These are phyloP conservation scores for Bos indicus DNA, from an alignment of 2,113 vertebrate genomes.

Conservation along the genomic window DNA sequence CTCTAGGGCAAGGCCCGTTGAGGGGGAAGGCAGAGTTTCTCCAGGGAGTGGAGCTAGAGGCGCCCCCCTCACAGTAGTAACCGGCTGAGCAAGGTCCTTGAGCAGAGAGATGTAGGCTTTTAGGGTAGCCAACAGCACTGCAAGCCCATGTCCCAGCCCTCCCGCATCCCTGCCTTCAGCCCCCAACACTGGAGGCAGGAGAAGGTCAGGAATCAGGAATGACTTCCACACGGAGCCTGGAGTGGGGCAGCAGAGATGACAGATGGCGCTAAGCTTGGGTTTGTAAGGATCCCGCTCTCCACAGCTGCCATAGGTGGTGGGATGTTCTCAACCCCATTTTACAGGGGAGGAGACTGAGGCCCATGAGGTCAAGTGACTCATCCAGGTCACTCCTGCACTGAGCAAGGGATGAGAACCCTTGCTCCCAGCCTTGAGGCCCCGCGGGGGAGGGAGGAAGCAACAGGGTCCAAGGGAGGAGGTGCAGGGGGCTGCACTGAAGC, in stretches of 20 bases:
- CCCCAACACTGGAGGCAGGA: not conserved
- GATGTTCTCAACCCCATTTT: not conserved
- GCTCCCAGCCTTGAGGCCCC: not conserved
- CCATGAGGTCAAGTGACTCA: not conserved
- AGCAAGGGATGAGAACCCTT: not conserved
- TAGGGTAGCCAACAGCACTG: not conserved
- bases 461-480: not conserved
- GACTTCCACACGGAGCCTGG: not conserved
- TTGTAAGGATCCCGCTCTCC: not conserved
- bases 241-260: not conserved
- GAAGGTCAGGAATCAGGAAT: not conserved
- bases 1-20: constrained; percentile 87
- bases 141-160: accelerated
- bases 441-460: not conserved
- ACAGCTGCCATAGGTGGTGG: too few species aligned
- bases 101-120: not conserved
- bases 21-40: constrained; percentile 66
- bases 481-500: not conserved
- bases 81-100: constrained; percentile 87
- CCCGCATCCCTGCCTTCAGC: not conserved
- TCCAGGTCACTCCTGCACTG: not conserved
- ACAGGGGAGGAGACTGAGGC: not conserved
- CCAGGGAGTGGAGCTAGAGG: constrained; percentile 78
- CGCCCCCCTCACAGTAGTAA: constrained; percentile 89
- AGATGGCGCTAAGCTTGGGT: not conserved